Evolutionary conservation across 2,797 vertebrate genomes (phyloP).

Genomic region (Hippoglossus hippoglossus): DNA sequence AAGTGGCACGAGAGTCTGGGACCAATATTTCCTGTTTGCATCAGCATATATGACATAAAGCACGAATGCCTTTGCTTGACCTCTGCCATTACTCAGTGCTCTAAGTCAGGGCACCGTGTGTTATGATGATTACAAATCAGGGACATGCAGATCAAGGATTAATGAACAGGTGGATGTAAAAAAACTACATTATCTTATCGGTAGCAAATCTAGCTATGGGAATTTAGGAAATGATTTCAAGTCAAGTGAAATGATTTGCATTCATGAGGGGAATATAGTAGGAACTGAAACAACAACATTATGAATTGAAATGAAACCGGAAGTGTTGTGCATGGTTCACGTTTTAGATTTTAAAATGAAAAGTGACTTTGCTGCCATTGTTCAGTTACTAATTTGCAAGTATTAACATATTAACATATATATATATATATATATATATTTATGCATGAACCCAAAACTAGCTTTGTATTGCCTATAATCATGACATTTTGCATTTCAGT

Average conservation of each 20-base stretch:
- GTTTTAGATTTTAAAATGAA: background rate
- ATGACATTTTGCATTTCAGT: background rate
- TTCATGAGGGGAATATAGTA: background rate
- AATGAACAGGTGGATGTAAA: constrained; percentile 9
- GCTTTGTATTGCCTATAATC: no score
- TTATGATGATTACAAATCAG: constrained; percentile 19
- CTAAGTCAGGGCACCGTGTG: background rate
- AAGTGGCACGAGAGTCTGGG: constrained; percentile 18
- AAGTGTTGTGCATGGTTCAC: background rate
- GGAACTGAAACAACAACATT: background rate
- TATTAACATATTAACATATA: no score
- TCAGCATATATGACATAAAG: constrained; percentile 25
- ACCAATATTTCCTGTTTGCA: constrained; percentile 11
- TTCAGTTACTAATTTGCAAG: constrained; percentile 1
- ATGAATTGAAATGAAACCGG: background rate
- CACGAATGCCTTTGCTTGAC: constrained; percentile 35
- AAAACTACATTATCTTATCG: background rate
- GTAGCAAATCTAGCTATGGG: background rate
- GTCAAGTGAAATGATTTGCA: constrained; percentile 1
- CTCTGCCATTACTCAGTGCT: background rate
- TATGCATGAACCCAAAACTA: no score
- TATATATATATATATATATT: no score
- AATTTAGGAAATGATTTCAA: background rate
- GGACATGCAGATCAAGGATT: constrained; percentile 1
- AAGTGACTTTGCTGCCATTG: background rate